Evolutionary conservation across 2,113 vertebrate genomes (phyloP).

Genomic region (Spermophilus dauricus): DNA sequence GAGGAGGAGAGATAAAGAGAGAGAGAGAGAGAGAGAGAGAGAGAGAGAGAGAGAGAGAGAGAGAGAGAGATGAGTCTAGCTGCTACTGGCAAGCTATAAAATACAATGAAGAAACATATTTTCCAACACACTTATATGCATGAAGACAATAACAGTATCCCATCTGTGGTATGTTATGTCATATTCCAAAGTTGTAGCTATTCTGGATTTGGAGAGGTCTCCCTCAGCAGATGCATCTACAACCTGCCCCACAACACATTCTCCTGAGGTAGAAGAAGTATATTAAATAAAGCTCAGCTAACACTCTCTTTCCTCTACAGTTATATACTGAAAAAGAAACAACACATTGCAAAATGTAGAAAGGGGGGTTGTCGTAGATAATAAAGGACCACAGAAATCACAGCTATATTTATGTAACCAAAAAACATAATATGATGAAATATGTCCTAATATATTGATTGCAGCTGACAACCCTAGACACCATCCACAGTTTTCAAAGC

Average conservation of each 20-base stretch:
- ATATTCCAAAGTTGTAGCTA: not conserved
- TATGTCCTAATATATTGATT: not conserved
- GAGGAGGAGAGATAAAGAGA: not conserved
- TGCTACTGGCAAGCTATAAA: conserved; percentile 56
- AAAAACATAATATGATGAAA: not conserved
- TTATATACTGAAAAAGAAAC: not conserved
- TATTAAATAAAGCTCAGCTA: not conserved
- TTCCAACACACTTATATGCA: conserved; percentile 56
- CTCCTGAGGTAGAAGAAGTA: not conserved
- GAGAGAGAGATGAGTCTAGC: not conserved
- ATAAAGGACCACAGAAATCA: not conserved
- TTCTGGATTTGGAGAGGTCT: conserved; percentile 70
- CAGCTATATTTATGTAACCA: not conserved
- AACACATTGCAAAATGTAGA: not conserved
- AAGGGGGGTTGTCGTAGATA: not conserved
- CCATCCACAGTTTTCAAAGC: not conserved
- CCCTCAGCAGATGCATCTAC: conserved; percentile 20
- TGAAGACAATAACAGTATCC: conserved; percentile 56
- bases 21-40: not conserved
- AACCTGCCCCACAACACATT: not conserved
- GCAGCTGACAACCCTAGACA: not conserved
- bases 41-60: too few relatives aligned
- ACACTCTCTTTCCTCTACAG: not conserved
- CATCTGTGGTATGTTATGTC: conserved; percentile 60
- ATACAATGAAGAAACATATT: conserved; percentile 68